Conservation (phyloP, 2,113 vertebrate species). For the Bos indicus region DNA sequence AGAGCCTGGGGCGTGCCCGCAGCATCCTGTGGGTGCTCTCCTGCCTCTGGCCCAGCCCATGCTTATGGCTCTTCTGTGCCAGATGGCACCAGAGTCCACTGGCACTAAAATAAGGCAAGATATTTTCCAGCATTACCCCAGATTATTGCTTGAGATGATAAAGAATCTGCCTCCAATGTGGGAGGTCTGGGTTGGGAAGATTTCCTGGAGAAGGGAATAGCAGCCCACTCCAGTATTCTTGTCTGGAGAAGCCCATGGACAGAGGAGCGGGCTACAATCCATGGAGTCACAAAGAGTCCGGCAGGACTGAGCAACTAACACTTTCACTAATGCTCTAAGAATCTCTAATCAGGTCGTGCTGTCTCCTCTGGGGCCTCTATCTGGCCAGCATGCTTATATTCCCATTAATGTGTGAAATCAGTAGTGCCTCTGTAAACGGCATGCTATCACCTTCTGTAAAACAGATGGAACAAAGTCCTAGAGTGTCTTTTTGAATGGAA, state of each 20-base stretch:
- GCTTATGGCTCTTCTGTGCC: too few relatives aligned
- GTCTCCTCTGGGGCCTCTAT: neutral
- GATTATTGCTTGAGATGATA: neutral
- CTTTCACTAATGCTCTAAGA: neutral
- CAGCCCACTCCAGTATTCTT: neutral
- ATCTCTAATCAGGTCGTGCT: neutral
- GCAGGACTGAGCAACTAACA: neutral
- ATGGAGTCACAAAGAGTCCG: neutral
- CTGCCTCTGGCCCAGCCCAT: neutral
- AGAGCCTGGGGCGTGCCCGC: neutral
- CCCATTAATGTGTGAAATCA: neutral
- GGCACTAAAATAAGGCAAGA: neutral
- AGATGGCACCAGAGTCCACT: neutral
- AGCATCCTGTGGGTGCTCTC: accelerated
- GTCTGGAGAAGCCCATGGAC: neutral
- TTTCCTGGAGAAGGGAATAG: neutral
- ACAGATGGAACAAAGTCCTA: neutral
- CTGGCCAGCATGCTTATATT: neutral
- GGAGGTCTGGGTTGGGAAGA: neutral
- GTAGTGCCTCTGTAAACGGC: neutral
- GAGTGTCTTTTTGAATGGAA: neutral
- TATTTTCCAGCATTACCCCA: neutral
- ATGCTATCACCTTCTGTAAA: neutral
- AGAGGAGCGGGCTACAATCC: neutral
- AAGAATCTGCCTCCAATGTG: neutral